phyloP scores from a whole-genome alignment of 2,113 vertebrate genomes.

The Aegypius monachus region DNA sequence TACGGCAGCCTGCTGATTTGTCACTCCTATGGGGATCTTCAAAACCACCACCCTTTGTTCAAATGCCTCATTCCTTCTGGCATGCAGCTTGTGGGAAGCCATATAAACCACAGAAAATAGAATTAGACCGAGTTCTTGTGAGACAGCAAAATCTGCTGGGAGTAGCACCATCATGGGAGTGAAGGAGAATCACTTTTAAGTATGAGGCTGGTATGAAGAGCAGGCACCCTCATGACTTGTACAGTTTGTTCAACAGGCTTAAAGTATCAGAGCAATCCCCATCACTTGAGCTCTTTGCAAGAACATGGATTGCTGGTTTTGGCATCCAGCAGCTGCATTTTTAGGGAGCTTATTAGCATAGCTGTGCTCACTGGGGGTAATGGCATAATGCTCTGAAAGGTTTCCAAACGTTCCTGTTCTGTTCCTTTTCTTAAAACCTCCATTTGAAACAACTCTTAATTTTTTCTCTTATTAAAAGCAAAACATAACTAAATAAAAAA shows the following conservation, averaged over 20 bases:
- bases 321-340: slow-evolving; percentile 22
- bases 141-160: neutral
- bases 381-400: neutral
- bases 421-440: neutral
- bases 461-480: neutral
- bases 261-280: slow-evolving; percentile 22
- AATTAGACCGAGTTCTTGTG: neutral
- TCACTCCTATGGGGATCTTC: neutral
- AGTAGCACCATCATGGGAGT: neutral
- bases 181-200: neutral
- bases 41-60: neutral
- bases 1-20: neutral
- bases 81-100: neutral
- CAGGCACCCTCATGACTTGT: neutral
- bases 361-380: neutral
- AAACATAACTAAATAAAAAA: neutral
- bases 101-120: neutral
- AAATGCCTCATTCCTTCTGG: neutral
- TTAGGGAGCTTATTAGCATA: neutral
- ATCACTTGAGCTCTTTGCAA: neutral
- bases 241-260: neutral
- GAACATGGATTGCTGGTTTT: neutral
- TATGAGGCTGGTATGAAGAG: neutral
- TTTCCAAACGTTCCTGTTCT: neutral
- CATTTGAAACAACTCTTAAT: neutral